Percentiles rank a stretch among this genome's conserved stretches.
Conservation (phyloP, 2,113 vertebrate species). For the Echinops telfairi region DNA sequence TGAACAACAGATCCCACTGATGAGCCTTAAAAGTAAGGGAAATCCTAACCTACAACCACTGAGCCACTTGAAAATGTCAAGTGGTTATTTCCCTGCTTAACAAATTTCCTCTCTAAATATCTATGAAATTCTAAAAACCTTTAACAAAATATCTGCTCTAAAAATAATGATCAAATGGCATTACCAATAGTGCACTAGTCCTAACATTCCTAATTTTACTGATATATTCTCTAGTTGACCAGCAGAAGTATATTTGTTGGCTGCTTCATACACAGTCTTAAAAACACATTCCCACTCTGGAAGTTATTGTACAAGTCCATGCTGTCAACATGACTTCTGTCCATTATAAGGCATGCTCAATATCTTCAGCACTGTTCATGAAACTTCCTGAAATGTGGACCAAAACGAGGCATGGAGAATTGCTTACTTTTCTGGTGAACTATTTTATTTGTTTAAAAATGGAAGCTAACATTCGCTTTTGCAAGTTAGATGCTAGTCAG, state of each 20-base stretch:
- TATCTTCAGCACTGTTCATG: background rate
- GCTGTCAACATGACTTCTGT: constrained; percentile 8
- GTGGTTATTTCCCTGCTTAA: constrained; percentile 33
- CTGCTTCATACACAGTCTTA: background rate
- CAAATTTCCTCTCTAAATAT: constrained; percentile 9
- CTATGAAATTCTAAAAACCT: background rate
- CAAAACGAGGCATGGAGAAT: background rate
- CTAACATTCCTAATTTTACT: constrained; percentile 19
- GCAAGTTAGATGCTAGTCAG: background rate
- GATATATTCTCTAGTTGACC: background rate
- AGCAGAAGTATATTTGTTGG: constrained; percentile 8
- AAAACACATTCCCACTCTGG: background rate
- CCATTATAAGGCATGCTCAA: background rate
- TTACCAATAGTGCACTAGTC: constrained; percentile 31
- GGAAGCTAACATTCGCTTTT: constrained; percentile 28
- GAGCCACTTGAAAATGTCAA: constrained; percentile 1
- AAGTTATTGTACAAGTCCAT: background rate
- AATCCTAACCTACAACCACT: background rate
- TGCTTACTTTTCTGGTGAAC: background rate
- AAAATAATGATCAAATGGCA: background rate
- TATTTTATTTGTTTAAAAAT: constrained; percentile 12
- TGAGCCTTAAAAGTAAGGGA: constrained; percentile 1
- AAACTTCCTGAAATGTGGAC: constrained; percentile 55
- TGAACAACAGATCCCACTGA: constrained; percentile 7
- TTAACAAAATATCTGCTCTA: background rate